Evolutionary conservation across 2,888 invertebrate species (phyloP), one percentile per base, ranked within the genome.

Genomic region (Trichopoda pennipes): DNA sequence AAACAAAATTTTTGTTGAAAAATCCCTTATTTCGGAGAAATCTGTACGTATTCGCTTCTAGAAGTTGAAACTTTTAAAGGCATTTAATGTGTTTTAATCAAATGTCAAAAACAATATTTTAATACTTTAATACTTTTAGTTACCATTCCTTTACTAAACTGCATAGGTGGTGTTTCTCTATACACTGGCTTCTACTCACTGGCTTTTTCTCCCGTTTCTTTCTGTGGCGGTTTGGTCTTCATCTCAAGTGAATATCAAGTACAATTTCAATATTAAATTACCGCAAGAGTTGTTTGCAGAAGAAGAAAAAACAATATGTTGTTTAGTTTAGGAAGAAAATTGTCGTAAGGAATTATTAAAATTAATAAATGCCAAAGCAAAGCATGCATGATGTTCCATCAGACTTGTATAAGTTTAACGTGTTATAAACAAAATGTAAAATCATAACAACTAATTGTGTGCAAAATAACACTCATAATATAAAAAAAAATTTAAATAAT

Each of bases 391-490:
- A 53, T 80, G 66, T 72, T 72, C 61, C 63, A 2, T 28, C 21
- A 35, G 10, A n/a, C 19, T 38, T 70, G 72, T 68, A 81, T 66
- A 12, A 77, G 69, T 77, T 60, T 55, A 81, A 73, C 73, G 81
- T 81, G 81, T 77, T 81, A 63, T 32, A 49, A 77, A 72, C 47
- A 74, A 77, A 77, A 77, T 81, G 81, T 81, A 74, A 81, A 81
- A 78, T 81, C 81, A 81, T 81, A 81, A 81, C 81, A 78, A 81
- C 78, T 74, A 81, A 81, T 81, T 81, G 81, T 74, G 78, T 81
- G 78, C 44, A 78, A 81, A 81, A 78, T 64, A 78, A 70, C 78
- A 70, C 81, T 78, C 60, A 66, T 78, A 81, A 81, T 74, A 81
- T 81, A 56, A 73, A 81, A 28, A 3, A 28, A 28, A 81, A 68